phyloP scores from a whole-genome alignment of 2,113 vertebrate species.

The Hyperopisus bebe region DNA sequence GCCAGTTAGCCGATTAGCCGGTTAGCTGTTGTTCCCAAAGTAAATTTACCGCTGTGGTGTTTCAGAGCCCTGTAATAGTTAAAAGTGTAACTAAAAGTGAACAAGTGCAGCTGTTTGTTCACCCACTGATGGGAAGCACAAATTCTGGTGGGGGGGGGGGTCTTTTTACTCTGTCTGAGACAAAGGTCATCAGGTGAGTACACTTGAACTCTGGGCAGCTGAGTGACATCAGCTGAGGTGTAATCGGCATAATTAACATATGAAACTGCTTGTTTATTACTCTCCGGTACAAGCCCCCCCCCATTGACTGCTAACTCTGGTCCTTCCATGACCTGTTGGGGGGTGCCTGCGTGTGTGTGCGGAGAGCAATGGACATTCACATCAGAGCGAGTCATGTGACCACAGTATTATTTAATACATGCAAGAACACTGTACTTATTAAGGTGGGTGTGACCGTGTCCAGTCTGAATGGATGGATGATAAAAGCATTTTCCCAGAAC shows the following conservation, averaged over 20 bases:
- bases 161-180: neutral
- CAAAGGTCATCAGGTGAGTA: neutral
- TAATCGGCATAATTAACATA: neutral
- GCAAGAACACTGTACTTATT: neutral
- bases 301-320: neutral
- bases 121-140: neutral
- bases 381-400: neutral
- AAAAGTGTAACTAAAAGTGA: neutral
- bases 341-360: neutral
- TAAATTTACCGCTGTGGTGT: neutral
- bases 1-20: no score
- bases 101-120: constrained; percentile 8
- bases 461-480: neutral
- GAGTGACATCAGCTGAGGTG: neutral
- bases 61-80: neutral
- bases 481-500: neutral
- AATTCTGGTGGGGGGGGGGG: neutral
- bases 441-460: neutral
- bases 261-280: neutral
- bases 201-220: constrained; percentile 19
- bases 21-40: neutral
- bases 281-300: neutral
- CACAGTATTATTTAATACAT: neutral
- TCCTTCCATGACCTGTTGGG: neutral
- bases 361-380: neutral